phyloP scores from a whole-genome alignment of 2,888 invertebrate species.

The Furcula furcula region DNA sequence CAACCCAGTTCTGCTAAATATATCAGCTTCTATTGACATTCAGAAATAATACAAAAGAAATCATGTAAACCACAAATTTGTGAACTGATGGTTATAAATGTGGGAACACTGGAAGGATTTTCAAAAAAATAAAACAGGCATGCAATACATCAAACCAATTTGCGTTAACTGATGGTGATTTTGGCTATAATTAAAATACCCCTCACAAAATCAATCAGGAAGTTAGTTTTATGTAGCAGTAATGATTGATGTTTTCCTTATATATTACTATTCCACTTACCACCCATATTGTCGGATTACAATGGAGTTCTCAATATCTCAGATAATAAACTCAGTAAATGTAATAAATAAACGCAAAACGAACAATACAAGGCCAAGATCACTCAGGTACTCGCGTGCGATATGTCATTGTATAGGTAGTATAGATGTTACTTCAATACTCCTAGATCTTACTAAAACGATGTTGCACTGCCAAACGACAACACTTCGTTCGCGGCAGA shows the following conservation, averaged over 20 bases:
- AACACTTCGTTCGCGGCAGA: slow-evolving; percentile 42
- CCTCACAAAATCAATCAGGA: slow-evolving; percentile 16
- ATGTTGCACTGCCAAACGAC: slow-evolving; percentile 43
- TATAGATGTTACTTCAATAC: slow-evolving; percentile 19
- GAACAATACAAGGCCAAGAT: slow-evolving; percentile 60
- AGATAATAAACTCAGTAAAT: slow-evolving; percentile 40
- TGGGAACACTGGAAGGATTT: no score
- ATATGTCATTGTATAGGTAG: slow-evolving; percentile 20
- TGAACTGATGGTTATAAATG: no score
- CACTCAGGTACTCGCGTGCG: no score
- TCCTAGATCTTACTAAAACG: slow-evolving; percentile 26
- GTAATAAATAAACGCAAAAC: slow-evolving; percentile 45
- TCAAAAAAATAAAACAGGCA: no score
- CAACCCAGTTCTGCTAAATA: no score
- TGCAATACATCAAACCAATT: no score
- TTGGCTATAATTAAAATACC: slow-evolving; percentile 9
- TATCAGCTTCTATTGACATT: no score
- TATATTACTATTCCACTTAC: slow-evolving; percentile 54
- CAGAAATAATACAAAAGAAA: no score
- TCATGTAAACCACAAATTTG: no score
- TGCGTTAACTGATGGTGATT: slow-evolving; percentile 9
- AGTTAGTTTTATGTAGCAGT: slow-evolving; percentile 24
- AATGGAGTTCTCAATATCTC: slow-evolving; percentile 50
- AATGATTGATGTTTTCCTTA: slow-evolving; percentile 22
- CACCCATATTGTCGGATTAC: slow-evolving; percentile 55